Evolutionary conservation across 2,797 vertebrate species (phyloP).

Genomic region (Cyclopterus lumpus): DNA sequence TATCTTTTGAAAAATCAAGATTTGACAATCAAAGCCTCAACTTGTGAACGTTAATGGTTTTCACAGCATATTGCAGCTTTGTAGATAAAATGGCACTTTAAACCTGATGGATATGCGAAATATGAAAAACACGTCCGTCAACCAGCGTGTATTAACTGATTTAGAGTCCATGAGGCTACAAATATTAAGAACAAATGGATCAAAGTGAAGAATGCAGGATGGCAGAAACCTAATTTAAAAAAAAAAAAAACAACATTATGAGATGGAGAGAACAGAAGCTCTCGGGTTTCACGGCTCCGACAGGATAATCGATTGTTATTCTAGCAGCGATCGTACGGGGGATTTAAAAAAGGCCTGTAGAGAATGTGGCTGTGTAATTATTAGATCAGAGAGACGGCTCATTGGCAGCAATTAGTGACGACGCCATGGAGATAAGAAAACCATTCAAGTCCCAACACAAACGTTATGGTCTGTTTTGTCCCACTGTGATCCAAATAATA

Average conservation of each 20-base stretch:
- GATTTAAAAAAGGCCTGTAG: slow-evolving; percentile 8
- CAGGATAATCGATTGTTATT: slow-evolving; percentile 56
- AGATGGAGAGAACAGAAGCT: slow-evolving; percentile 6
- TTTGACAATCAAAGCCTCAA: background rate
- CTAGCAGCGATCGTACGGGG: slow-evolving; percentile 20
- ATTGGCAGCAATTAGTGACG: slow-evolving; percentile 46
- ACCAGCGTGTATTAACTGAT: background rate
- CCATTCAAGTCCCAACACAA: slow-evolving; percentile 10
- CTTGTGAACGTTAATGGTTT: background rate
- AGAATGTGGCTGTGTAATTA: slow-evolving; percentile 48
- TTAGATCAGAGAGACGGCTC: slow-evolving; percentile 28
- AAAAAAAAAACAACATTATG: background rate
- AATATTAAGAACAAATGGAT: background rate
- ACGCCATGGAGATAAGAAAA: slow-evolving; percentile 45
- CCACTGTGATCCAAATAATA: slow-evolving; percentile 24
- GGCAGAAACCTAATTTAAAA: background rate
- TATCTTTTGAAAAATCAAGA: background rate
- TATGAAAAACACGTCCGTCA: background rate
- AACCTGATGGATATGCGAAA: background rate
- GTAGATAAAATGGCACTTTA: background rate
- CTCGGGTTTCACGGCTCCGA: slow-evolving; percentile 23
- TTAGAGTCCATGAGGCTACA: slow-evolving; percentile 5
- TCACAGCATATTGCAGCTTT: background rate
- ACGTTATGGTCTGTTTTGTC: slow-evolving; percentile 34
- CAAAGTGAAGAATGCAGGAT: background rate